These are phyloP conservation scores for Pseudomugil tenellus DNA, from an alignment of 2,797 vertebrate species.

Conservation along the genomic window DNA sequence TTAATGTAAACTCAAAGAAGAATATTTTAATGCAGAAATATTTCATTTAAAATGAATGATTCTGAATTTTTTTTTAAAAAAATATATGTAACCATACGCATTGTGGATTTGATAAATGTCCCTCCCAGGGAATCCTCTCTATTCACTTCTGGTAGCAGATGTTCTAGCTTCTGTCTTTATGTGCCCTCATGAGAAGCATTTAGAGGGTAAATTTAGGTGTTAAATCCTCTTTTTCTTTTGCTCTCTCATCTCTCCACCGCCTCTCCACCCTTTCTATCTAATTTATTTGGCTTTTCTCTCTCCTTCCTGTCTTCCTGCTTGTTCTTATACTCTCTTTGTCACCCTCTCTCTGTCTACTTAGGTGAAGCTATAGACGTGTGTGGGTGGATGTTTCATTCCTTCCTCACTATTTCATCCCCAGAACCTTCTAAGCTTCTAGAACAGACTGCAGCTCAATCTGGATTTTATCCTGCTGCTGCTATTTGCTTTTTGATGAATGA, in stretches of 20 bases:
- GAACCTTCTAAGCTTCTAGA: slow-evolving; percentile 28
- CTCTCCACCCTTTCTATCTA: slow-evolving; percentile 24
- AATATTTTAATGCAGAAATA: too few relatives aligned
- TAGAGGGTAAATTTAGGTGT: slow-evolving; percentile 57
- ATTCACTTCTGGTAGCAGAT: slow-evolving; percentile 28
- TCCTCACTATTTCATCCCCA: slow-evolving; percentile 4
- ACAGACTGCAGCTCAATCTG: slow-evolving; percentile 15
- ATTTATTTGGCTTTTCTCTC: slow-evolving; percentile 7
- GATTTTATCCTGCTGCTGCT: slow-evolving; percentile 9
- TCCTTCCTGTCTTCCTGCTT: neutral
- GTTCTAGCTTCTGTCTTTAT: slow-evolving; percentile 27
- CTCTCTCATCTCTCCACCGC: slow-evolving; percentile 51
- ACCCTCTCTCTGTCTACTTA: slow-evolving; percentile 15
- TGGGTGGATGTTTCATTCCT: slow-evolving; percentile 47
- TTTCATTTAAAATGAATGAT: too few relatives aligned
- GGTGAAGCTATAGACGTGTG: slow-evolving; percentile 27
- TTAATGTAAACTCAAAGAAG: too few relatives aligned
- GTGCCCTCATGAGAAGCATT: slow-evolving; percentile 29
- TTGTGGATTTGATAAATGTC: slow-evolving; percentile 4
- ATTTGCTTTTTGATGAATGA: slow-evolving; percentile 4
- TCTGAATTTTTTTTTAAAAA: too few relatives aligned
- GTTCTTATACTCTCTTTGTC: slow-evolving; percentile 20
- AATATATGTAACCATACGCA: too few relatives aligned
- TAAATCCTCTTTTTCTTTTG: slow-evolving; percentile 51
- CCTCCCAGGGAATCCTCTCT: slow-evolving; percentile 8